Base-by-base conservation (phyloP, 2,888 invertebrate species). In the Empis stercorea region DNA sequence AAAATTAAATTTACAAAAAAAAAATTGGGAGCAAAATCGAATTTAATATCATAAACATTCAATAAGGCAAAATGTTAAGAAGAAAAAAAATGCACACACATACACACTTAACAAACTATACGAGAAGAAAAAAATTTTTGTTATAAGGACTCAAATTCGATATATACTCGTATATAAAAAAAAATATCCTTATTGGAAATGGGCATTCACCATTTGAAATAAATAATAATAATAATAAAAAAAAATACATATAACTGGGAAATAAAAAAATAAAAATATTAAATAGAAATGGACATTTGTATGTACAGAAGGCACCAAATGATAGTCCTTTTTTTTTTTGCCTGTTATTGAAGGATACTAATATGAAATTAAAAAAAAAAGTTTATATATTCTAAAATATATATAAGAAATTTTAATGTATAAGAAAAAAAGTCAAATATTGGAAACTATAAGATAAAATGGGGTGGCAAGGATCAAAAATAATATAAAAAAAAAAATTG, bases 21-120 rank as follows among this genome's bases (percentile, higher is more conserved):
- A 52, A 54, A 42, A 16, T 30, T 45, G 49, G 49, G 51, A 53
- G 46, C 50, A 54, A 65, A 64, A 63, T 63, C 63, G 62, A 64
- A 64, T 64, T 63, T 66, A 63, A 67, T 65, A 66, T 64, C 62
- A 66, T 67, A 67, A 67, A 64, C 65, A 67, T 66, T 67, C 65
- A 67, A 67, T 67, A 65, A 64, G 65, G 59, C 58, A 47, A 50
- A n/a, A 27, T 27, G 23, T 27, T 49, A 47, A 36, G 40, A 42
- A n/a, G n/a, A n/a, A n/a, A 50, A 48, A 50, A 48, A 50, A 34
- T 34, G 32, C 49, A 43, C 44, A 48, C 42, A 49, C 49, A 43
- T 42, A 48, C 42, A 49, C 49, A 45, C 46, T 17, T 13, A 39
- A 17, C 13, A 16, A 62, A 62, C 5, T 27, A 27, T 27, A 27